Evolutionary conservation across 2,888 invertebrate genomes (phyloP).

Genomic region (Eupeodes latifasciatus): DNA sequence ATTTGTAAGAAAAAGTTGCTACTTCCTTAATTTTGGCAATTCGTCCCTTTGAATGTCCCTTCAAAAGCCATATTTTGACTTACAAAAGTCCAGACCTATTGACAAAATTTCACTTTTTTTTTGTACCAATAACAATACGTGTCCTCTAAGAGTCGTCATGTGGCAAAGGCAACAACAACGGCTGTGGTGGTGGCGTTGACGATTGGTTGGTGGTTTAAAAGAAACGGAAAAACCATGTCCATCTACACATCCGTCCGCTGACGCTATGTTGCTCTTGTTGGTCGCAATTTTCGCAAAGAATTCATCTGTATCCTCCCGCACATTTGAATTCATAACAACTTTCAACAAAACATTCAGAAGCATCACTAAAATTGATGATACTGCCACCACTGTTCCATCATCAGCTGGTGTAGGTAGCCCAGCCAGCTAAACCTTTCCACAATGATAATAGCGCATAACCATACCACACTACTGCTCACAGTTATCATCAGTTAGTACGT

Average conservation of each 20-base stretch:
- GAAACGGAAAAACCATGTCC: slow-evolving; percentile 27
- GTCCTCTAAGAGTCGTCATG: no score
- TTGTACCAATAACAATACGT: no score
- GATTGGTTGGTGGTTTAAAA: neutral
- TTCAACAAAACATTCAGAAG: slow-evolving; percentile 57
- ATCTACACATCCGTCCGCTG: slow-evolving; percentile 37
- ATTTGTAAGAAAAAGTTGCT: no score
- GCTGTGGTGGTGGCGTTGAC: no score
- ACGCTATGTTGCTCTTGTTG: neutral
- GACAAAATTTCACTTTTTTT: no score
- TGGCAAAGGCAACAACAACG: no score
- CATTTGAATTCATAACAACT: slow-evolving; percentile 64
- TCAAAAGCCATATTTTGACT: no score
- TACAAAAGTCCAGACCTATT: no score
- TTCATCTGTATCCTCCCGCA: slow-evolving; percentile 47
- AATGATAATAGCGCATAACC: slow-evolving; percentile 30
- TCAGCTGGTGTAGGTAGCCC: neutral
- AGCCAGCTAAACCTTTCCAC: neutral
- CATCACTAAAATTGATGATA: slow-evolving; percentile 63
- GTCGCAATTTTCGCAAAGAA: slow-evolving; percentile 9
- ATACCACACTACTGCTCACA: neutral
- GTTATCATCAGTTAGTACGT: no score
- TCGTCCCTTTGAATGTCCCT: no score
- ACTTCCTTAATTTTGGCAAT: no score
- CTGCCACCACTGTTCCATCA: slow-evolving; percentile 16